These are phyloP conservation scores for Habropoda laboriosa DNA, from an alignment of 1,140 invertebrate genomes.

Conservation along the genomic window DNA sequence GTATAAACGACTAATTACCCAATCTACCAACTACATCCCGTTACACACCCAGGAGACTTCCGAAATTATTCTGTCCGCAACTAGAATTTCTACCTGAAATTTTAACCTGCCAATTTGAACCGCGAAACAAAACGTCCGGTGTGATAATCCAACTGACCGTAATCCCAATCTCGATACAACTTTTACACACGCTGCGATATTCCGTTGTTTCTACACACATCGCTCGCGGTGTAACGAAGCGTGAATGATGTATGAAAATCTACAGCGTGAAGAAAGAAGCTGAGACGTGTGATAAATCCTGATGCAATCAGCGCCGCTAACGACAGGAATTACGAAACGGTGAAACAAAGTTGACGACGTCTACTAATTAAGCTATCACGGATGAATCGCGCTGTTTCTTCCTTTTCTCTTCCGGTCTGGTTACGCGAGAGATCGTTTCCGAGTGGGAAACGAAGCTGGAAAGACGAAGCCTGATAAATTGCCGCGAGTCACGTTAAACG, in stretches of 20 bases:
- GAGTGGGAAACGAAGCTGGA: not conserved
- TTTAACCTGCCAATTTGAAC: not conserved
- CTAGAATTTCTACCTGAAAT: not conserved
- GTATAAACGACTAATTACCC: not conserved
- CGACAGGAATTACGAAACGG: not conserved
- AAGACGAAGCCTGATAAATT: slow-evolving; percentile 5
- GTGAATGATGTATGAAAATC: not conserved
- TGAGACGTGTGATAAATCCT: not conserved
- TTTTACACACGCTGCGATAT: too few relatives aligned
- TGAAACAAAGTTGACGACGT: not conserved
- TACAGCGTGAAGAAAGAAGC: not conserved
- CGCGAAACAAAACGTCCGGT: not conserved
- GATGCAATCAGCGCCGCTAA: not conserved
- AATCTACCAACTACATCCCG: too few relatives aligned
- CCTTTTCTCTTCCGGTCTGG: too few relatives aligned
- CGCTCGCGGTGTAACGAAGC: not conserved
- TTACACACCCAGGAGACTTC: too few relatives aligned
- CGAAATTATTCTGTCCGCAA: too few relatives aligned
- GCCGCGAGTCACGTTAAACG: not conserved
- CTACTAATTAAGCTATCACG: not conserved
- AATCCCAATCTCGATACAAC: not conserved
- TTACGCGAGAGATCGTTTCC: not conserved
- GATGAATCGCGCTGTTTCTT: too few relatives aligned
- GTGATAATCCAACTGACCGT: not conserved
- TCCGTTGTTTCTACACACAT: too few relatives aligned